Base-by-base conservation (phyloP, 1,140 invertebrate genomes). In the Ips nitidus region DNA sequence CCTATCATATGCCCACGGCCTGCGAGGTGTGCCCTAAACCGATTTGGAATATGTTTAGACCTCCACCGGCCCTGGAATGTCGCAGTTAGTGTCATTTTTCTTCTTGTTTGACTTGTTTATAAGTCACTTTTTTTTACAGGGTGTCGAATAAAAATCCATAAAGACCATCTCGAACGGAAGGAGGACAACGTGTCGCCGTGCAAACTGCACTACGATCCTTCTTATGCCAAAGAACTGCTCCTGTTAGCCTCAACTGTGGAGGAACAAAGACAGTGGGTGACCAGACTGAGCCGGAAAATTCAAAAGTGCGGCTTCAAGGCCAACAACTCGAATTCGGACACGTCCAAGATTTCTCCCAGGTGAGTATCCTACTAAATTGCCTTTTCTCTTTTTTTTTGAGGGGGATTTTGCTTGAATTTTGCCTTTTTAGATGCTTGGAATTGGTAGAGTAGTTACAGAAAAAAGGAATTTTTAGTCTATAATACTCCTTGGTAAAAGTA, bases 1-100 rank as follows among this genome's bases (percentile, higher is more conserved):
- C 92, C 71, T 99, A 94, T 83, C 95, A 98, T 82, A 98, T 98
- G 89, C 97, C 97, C 43, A 98, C 97, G 1, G 93, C 93, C 69
- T 99, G 97, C 84, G 97, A 99, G 84, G 91, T 95, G 59, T 99
- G 97, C 87, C 90, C 94, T 42, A 97, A 95, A 81, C 95, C 95
- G 75, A 85, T 98, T 61, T 98, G 95, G 94, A 92, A 98, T 81
- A 94, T 98, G 89, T 93, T 99, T 80, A 89, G 95, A 79, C 97
- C 97, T 67, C 97, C 97, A 56, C 92, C 94, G 71, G 97, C 97
- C 59, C 86, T 98, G 69, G 97, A 98, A 83, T 99, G 97, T 83
- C 88, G 94, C 87, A 85, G 94, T 95, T 85, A 86, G 88, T 87
- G 72, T n/a, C 52, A 2, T 55, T 2, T 36, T 1, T n/a, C 36